phyloP scores from a whole-genome alignment of 1,140 invertebrate species.

The Trichonephila clavipes region DNA sequence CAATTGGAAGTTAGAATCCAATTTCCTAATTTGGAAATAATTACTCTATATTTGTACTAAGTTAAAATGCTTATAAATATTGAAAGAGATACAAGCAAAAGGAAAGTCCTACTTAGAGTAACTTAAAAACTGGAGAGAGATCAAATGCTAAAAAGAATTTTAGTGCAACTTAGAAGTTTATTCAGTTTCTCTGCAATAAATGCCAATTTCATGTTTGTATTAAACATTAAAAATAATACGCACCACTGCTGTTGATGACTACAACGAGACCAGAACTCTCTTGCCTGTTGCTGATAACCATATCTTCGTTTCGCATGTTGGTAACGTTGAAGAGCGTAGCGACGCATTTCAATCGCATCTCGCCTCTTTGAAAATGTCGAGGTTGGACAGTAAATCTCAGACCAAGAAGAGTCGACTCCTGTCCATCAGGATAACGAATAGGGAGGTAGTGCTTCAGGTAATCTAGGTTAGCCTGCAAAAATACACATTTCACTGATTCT shows the following conservation, averaged over 20 bases:
- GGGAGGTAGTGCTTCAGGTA: constrained; percentile 33
- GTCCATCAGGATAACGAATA: constrained; percentile 64
- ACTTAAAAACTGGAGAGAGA: too few relatives aligned
- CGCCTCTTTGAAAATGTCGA: constrained; percentile 78
- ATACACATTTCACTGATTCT: neutral
- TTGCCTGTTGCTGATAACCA: constrained; percentile 86
- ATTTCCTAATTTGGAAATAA: too few relatives aligned
- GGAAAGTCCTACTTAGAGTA: too few relatives aligned
- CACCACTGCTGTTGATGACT: constrained; percentile 72
- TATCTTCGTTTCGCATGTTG: constrained; percentile 90
- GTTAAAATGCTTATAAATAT: too few relatives aligned
- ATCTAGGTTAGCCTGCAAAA: constrained; percentile 57
- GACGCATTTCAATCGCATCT: constrained; percentile 79
- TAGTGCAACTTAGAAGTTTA: too few relatives aligned
- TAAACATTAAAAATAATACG: neutral
- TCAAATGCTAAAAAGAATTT: too few relatives aligned
- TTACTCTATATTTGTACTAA: too few relatives aligned
- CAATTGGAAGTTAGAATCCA: too few relatives aligned
- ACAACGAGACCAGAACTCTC: constrained; percentile 81
- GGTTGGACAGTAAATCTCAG: constrained; percentile 65
- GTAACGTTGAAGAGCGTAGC: constrained; percentile 86
- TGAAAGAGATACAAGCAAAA: too few relatives aligned
- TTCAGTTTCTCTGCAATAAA: too few relatives aligned
- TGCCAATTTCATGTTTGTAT: too few relatives aligned
- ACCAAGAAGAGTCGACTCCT: constrained; percentile 62